Base-by-base conservation (phyloP, 30 jellyfish, hydroid and myxozoan species). In the Catostylus mosaicus region DNA sequence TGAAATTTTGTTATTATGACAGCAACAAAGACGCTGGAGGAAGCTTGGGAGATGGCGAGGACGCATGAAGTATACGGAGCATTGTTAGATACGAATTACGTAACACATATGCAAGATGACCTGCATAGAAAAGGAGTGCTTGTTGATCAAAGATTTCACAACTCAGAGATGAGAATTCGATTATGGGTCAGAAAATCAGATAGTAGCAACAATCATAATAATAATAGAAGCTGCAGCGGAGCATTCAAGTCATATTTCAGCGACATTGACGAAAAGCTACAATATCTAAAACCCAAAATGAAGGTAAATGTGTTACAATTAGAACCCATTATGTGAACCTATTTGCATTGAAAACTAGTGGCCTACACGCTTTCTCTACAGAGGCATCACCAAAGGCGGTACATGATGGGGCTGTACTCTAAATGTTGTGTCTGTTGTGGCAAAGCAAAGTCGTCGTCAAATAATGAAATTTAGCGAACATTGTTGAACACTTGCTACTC, bases 31-130 rank as follows among this genome's bases (percentile, higher is more conserved):
- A 80, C 90, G 20, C 64, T 34, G 36, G 84, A 80, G 36, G 84
- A 80, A 32, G 90, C 90, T 11, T 24, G 73, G 61, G 70, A 34
- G n/a, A 65, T 45, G 70, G 79, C 90, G 27, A 16, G 22, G 16
- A 67, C 30, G 3, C n/a, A 35, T n/a, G 67, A 80, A 22, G 77
- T 80, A 0, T 80, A 65, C 23, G 90, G 90, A 2, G 90, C 90
- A 23, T 30, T 80, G 78, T 43, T 80, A 6, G 90, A 80, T 57
- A 80, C 90, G 0, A 68, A 80, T 48, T 66, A 65, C 63, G 74
- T 80, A 20, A 51, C 84, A 0, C 30, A n/a, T 29, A 51, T 45
- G 65, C 90, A 80, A 27, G 90, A 80, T 19, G 56, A 48, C 19
- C 83, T 80, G 48, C 35, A 46, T 27, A 30, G 48, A 3, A 56